A percentile compares a stretch with the other conserved stretches of the same genome.
Evolutionary conservation across 2,888 invertebrate genomes (phyloP).

Genomic region (Cephus sareptanus): DNA sequence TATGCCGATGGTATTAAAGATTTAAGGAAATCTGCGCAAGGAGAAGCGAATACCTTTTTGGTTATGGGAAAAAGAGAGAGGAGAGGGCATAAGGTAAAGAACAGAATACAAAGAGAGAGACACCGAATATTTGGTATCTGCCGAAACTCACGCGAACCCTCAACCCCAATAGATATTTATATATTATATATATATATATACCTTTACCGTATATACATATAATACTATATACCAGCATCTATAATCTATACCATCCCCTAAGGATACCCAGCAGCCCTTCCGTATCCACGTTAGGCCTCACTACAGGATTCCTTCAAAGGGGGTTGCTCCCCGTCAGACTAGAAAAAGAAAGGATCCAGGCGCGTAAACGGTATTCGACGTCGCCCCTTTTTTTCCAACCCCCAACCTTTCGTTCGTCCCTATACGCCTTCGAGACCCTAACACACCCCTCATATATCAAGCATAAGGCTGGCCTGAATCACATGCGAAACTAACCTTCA

Average conservation of each 20-base stretch:
- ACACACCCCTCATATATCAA: background rate
- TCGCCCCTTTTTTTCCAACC: background rate
- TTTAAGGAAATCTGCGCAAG: background rate
- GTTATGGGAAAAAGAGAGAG: background rate
- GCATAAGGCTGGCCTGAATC: background rate
- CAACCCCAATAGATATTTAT: too few species aligned
- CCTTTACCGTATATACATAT: background rate
- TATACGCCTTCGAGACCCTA: background rate
- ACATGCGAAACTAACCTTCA: background rate
- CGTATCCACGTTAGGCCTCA: background rate
- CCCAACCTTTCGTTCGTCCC: background rate
- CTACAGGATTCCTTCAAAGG: background rate
- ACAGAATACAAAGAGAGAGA: background rate
- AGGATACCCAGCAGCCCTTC: background rate
- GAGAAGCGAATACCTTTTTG: background rate
- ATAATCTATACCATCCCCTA: background rate
- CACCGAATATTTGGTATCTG: background rate
- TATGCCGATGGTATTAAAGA: background rate
- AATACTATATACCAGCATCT: background rate
- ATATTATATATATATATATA: background rate
- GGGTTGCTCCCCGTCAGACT: background rate
- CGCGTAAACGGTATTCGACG: background rate
- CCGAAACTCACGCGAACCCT: background rate
- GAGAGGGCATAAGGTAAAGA: background rate
- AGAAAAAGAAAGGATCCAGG: background rate